Base-by-base conservation (phyloP, 2,888 invertebrate species). In the Phymatocera aterrima region DNA sequence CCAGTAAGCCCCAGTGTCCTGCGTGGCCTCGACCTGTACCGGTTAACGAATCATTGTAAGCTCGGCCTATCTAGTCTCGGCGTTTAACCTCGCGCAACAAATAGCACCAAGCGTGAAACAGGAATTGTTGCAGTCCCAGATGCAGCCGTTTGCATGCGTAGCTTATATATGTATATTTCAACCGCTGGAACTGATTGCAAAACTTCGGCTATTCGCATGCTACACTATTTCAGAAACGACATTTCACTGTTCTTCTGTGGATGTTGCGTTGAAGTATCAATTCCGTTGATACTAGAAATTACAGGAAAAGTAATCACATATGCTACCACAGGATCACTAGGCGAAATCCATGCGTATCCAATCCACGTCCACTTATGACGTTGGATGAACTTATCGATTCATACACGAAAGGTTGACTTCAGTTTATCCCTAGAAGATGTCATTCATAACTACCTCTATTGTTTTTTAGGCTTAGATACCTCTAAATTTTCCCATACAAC, bases 11-110 rank as follows among this genome's bases (percentile, higher is more conserved):
- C n/a, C 48, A 31, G 72, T 28, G 31, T 31, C 70, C 46, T 28
- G 48, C 34, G 46, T 18, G 15, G 15, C 6, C 70, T 31, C 48
- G 48, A 48, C 51, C 48, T n/a, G 46, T 72, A 51, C 72, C 48
- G 72, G 48, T 72, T 72, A 72, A 72, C 51, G 72, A 72, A 43
- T 72, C 72, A 72, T 72, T 72, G 72, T 72, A 72, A 72, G 34
- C 48, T 51, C 51, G 51, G 21, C 34, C 72, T 21, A 72, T 43
- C 48, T 18, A 51, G 72, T 72, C 72, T 72, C 72, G 34, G 43
- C 48, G 15, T 72, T 72, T 72, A 72, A 72, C 51, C 72, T 51
- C 48, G 72, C 24, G 31, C 51, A 72, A 51, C 72, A 51, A 51
- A 48, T 51, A 51, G 72, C 48, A 51, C 31, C 51, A 72, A 48